phyloP scores from a whole-genome alignment of 2,113 vertebrate species.

The Semnopithecus entellus region DNA sequence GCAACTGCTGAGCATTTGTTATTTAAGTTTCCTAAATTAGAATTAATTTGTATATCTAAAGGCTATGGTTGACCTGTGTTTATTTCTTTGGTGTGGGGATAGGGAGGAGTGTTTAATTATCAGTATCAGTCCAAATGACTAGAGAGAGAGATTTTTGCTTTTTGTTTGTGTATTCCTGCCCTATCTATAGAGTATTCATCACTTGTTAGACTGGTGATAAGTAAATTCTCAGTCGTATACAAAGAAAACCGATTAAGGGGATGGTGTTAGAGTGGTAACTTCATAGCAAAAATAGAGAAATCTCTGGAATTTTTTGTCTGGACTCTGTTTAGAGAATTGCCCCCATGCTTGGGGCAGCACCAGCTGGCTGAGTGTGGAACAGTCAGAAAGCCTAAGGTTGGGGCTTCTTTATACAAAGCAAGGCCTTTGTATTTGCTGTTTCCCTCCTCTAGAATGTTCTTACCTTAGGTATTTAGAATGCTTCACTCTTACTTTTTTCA shows the following conservation, averaged over 20 bases:
- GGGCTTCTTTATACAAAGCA: neutral
- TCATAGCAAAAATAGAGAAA: neutral
- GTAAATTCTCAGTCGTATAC: neutral
- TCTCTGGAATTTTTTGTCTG: neutral
- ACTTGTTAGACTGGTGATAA: conserved; percentile 4
- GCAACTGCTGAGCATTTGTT: neutral
- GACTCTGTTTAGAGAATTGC: neutral
- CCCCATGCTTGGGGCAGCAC: neutral
- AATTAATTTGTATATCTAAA: conserved; percentile 31
- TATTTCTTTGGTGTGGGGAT: neutral
- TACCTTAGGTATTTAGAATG: neutral
- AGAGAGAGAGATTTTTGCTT: neutral
- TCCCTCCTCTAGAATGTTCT: neutral
- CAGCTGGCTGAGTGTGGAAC: neutral
- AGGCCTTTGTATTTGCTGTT: neutral
- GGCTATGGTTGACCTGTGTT: neutral
- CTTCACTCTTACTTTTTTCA: neutral
- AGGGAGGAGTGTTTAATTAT: neutral
- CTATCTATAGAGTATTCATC: neutral
- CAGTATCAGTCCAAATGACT: neutral
- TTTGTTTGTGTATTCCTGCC: neutral
- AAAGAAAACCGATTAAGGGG: neutral
- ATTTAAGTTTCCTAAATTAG: neutral
- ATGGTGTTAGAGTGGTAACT: neutral
- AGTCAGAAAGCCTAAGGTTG: neutral